A percentile compares a stretch with the other conserved stretches of the same genome.
Evolutionary conservation across 2,888 invertebrate species (phyloP).

Genomic region (Poecilobothrus nobilitatus): DNA sequence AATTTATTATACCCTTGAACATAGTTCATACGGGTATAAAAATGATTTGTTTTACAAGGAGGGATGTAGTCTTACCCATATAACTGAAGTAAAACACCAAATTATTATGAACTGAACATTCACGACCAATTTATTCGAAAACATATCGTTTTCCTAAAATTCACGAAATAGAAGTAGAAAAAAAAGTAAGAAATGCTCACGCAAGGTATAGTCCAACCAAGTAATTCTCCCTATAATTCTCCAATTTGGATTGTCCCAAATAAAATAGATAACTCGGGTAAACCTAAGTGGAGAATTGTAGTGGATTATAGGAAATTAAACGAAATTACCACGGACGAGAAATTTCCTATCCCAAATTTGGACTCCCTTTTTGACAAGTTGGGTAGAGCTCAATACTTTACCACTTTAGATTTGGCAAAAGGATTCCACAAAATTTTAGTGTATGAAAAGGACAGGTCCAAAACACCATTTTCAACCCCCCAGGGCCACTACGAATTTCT

Average conservation of each 20-base stretch:
- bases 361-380: too few species aligned
- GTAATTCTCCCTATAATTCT: conserved; percentile 17
- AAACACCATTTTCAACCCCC: too few species aligned
- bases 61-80: conserved; percentile 15
- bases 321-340: conserved; percentile 11
- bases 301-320: conserved; percentile 20
- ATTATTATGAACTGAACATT: conserved; percentile 17
- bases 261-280: conserved; percentile 17
- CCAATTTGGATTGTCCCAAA: conserved; percentile 20
- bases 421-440: too few species aligned
- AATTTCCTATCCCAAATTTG: conserved; percentile 21
- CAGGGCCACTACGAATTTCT: too few species aligned
- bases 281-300: conserved; percentile 21
- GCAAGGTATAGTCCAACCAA: conserved; percentile 15
- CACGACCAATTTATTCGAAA: conserved; percentile 15
- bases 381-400: too few species aligned
- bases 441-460: too few species aligned
- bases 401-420: too few species aligned
- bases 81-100: conserved; percentile 16
- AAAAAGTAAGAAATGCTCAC: conserved; percentile 17
- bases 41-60: conserved; percentile 16
- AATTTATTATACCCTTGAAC: too few species aligned
- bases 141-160: conserved; percentile 16
- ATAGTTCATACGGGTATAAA: too few species aligned
- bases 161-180: conserved; percentile 16